Conservation (phyloP, 2,113 vertebrate genomes). For the Struthidea cinerea region DNA sequence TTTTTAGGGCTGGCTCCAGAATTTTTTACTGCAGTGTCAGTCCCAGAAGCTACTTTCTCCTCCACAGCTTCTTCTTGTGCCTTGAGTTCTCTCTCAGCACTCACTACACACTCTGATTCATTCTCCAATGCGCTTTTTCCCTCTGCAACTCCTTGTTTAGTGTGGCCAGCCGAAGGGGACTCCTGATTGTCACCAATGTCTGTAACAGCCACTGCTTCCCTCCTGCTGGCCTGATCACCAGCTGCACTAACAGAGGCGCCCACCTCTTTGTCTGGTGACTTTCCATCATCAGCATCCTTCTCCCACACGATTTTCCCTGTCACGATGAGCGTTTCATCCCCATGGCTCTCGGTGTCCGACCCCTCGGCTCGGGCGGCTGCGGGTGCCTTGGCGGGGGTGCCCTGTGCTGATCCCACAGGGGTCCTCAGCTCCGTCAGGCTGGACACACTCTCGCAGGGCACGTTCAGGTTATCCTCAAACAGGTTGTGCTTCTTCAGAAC, state of each 20-base stretch:
- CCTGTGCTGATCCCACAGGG: constrained; percentile 69
- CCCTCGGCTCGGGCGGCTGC: constrained; percentile 13
- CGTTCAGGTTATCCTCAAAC: constrained; percentile 78
- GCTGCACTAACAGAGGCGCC: not conserved
- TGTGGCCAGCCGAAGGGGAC: not conserved
- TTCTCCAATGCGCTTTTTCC: not conserved
- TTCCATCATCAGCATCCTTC: not conserved
- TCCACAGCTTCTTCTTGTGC: not conserved
- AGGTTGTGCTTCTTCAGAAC: constrained; percentile 87
- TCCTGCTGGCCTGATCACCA: not conserved
- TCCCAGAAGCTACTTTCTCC: not conserved
- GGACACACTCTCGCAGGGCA: constrained; percentile 80
- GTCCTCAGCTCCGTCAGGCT: constrained; percentile 79
- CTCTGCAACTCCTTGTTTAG: not conserved
- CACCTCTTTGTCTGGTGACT: not conserved
- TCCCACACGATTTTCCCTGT: constrained; percentile 17
- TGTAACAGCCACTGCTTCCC: not conserved
- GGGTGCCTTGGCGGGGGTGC: constrained; percentile 68
- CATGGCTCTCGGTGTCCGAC: not conserved
- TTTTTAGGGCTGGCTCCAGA: not conserved
- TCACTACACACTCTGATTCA: not conserved
- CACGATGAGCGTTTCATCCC: constrained; percentile 9
- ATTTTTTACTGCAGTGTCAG: not conserved
- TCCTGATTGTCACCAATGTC: not conserved
- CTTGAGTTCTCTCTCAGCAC: not conserved